Evolutionary conservation across 2,797 vertebrate genomes (phyloP).

Genomic region (Catharus ustulatus): DNA sequence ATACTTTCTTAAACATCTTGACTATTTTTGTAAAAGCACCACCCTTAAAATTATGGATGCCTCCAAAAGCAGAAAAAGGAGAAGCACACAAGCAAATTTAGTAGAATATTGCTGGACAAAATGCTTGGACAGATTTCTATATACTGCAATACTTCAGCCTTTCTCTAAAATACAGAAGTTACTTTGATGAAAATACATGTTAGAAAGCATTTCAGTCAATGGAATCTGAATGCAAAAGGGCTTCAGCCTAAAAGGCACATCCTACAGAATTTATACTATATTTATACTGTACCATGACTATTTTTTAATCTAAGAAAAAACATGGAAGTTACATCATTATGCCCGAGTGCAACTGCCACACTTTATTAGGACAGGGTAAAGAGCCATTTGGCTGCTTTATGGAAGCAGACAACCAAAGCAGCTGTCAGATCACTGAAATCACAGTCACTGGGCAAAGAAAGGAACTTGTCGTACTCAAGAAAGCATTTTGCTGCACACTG

Average conservation of each 20-base stretch:
- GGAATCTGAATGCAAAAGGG: not conserved
- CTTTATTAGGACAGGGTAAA: not conserved
- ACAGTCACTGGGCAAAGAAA: not conserved
- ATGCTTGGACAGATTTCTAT: not conserved
- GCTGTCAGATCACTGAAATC: not conserved
- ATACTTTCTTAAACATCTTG: not conserved
- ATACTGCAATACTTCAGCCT: not conserved
- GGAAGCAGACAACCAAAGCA: slow-evolving; percentile 1
- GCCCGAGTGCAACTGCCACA: not conserved
- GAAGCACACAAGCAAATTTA: not conserved
- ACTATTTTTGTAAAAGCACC: not conserved
- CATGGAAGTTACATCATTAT: not conserved
- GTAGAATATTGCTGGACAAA: not conserved
- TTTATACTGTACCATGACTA: not conserved
- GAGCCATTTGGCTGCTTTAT: not conserved
- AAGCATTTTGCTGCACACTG: not conserved
- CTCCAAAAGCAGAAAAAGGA: not conserved
- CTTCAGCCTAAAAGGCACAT: not conserved
- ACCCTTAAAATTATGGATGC: not conserved
- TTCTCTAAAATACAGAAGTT: not conserved
- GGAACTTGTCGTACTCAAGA: not conserved
- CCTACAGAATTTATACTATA: not conserved
- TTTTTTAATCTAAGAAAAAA: not conserved
- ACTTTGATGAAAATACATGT: not conserved
- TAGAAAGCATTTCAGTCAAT: not conserved